phyloP scores from a whole-genome alignment of 2,888 invertebrate species.

The Sinohyriopsis cumingii region DNA sequence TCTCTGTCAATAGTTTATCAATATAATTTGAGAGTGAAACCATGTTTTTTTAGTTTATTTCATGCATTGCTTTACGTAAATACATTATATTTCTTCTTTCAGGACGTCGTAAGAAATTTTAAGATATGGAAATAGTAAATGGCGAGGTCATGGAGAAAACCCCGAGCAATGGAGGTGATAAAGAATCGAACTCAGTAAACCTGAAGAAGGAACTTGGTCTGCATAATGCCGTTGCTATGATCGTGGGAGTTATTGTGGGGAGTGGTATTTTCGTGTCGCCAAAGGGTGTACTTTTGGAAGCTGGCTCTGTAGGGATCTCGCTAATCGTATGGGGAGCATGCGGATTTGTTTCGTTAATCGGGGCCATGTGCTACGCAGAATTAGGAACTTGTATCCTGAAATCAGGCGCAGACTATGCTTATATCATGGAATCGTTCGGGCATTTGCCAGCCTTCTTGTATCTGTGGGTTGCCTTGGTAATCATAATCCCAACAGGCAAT shows the following conservation, averaged over 20 bases:
- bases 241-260: slow-evolving; percentile 94
- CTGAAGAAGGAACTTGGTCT: slow-evolving; percentile 90
- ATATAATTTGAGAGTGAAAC: no score
- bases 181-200: slow-evolving; percentile 65
- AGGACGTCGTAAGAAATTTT: no score
- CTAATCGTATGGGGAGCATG: slow-evolving; percentile 92
- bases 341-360: slow-evolving; percentile 90
- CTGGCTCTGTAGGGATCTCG: slow-evolving; percentile 91
- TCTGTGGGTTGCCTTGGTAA: slow-evolving; percentile 93
- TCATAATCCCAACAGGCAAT: slow-evolving; percentile 93
- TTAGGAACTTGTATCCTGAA: slow-evolving; percentile 97
- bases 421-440: slow-evolving; percentile 91
- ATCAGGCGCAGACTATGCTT: slow-evolving; percentile 97
- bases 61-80: no score
- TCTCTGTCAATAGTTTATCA: no score
- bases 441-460: slow-evolving; percentile 92
- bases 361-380: slow-evolving; percentile 97
- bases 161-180: slow-evolving; percentile 9
- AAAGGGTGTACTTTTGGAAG: slow-evolving; percentile 86
- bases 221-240: slow-evolving; percentile 91
- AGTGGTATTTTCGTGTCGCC: slow-evolving; percentile 97
- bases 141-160: no score
- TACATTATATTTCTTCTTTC: no score
- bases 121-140: no score
- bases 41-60: no score